A percentile compares a stretch with the other conserved stretches of the same genome.
Conservation (phyloP, 2,888 invertebrate species). For the Dinocampus coccinellae region DNA sequence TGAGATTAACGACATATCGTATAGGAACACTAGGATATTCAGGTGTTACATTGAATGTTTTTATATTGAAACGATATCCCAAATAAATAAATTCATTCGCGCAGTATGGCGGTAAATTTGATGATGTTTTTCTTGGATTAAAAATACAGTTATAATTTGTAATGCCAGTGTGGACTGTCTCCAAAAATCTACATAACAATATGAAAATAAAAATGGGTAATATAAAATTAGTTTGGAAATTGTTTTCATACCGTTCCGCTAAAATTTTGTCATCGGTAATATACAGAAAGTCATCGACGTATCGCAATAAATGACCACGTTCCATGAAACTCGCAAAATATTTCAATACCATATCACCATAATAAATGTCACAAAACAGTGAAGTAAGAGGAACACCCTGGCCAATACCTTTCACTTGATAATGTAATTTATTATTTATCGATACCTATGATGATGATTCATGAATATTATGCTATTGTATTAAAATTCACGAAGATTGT, state of each 20-base stretch:
- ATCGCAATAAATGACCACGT: not conserved
- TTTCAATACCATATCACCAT: not conserved
- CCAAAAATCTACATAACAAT: conserved; percentile 1
- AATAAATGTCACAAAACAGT: conserved; percentile 10
- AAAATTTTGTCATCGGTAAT: not conserved
- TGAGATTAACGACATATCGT: not conserved
- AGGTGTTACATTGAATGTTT: conserved; percentile 1
- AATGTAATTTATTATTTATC: not conserved
- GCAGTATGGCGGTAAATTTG: conserved; percentile 9
- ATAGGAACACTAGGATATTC: not conserved
- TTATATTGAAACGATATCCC: conserved; percentile 12
- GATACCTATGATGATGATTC: not conserved
- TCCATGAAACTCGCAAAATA: not conserved
- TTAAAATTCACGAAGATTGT: no score
- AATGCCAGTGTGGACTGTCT: not conserved
- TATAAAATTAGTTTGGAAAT: not conserved
- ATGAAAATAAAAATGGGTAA: not conserved
- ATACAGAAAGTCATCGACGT: conserved; percentile 25
- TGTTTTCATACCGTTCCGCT: not conserved
- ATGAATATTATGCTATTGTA: not conserved
- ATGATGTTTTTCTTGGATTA: not conserved
- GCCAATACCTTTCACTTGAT: conserved; percentile 8
- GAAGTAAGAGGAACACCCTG: conserved; percentile 14
- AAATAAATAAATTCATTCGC: conserved; percentile 6
- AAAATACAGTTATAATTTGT: conserved; percentile 3